Evolutionary conservation across 2,113 vertebrate genomes (phyloP).

Genomic region (Edolisoma coerulescens): DNA sequence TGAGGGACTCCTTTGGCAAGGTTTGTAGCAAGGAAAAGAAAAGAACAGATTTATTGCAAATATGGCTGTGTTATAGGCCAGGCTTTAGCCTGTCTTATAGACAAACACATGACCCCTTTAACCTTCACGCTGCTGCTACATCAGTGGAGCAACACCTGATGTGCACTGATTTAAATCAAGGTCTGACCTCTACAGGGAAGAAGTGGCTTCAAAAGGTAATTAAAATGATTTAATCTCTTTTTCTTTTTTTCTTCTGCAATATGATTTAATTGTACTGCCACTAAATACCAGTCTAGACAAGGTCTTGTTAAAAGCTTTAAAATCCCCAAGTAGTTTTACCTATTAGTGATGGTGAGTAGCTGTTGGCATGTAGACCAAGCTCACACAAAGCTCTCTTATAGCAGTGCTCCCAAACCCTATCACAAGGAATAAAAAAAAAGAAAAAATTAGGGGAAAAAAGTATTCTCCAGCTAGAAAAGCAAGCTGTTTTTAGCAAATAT

Average conservation of each 20-base stretch:
- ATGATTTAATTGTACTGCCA: constrained; percentile 44
- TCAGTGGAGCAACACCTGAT: not conserved
- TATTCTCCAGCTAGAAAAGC: not conserved
- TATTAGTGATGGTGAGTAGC: constrained; percentile 20
- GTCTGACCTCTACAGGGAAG: not conserved
- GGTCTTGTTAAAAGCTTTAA: constrained; percentile 56
- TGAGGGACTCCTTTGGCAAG: not conserved
- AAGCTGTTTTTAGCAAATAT: not conserved
- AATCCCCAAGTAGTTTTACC: not conserved
- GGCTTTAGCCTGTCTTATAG: not conserved
- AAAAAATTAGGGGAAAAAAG: not conserved
- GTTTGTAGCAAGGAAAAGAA: not conserved
- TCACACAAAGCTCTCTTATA: constrained; percentile 21
- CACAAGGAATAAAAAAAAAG: not conserved
- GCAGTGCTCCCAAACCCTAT: not conserved
- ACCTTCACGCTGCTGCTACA: not conserved
- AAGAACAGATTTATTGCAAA: not conserved
- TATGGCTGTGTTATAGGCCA: not conserved
- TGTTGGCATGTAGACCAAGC: constrained; percentile 3
- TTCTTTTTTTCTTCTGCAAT: not conserved
- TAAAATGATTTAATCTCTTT: constrained; percentile 49
- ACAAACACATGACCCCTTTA: not conserved
- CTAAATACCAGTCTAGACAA: constrained; percentile 71
- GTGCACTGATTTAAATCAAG: not conserved
- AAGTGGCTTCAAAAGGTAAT: constrained; percentile 47